Conservation (phyloP, 2,797 vertebrate species). For the Malurus leucopterus region DNA sequence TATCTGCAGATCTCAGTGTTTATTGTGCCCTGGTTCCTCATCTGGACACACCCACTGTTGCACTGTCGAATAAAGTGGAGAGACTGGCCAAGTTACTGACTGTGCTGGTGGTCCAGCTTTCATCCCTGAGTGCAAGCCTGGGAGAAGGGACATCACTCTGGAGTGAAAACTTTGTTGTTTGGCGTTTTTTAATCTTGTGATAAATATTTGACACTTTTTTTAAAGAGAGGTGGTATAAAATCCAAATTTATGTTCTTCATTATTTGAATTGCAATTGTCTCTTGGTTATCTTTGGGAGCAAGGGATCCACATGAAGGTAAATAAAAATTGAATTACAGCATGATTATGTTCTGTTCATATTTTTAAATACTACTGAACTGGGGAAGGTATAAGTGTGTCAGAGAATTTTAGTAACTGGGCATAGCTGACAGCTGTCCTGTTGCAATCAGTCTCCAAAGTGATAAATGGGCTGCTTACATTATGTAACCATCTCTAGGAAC, state of each 20-base stretch:
- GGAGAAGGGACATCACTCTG: not conserved
- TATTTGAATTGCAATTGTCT: not conserved
- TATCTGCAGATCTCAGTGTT: not conserved
- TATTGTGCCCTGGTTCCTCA: not conserved
- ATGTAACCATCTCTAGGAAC: not conserved
- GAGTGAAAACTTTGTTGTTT: not conserved
- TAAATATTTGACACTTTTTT: not conserved
- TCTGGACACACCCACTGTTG: not conserved
- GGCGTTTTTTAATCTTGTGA: not conserved
- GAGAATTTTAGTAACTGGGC: not conserved
- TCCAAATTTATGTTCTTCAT: not conserved
- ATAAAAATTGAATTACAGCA: not conserved
- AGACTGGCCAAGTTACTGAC: not conserved
- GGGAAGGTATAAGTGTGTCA: not conserved
- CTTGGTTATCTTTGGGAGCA: not conserved
- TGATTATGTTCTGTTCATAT: not conserved
- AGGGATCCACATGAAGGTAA: not conserved
- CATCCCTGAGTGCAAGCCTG: not conserved
- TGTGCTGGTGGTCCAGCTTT: not conserved
- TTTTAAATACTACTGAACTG: not conserved
- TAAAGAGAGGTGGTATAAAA: not conserved
- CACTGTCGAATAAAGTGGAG: not conserved
- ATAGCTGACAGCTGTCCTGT: not conserved
- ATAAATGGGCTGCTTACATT: not conserved
- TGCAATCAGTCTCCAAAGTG: not conserved